Base-by-base conservation (phyloP, 2,888 invertebrate species). In the Heliconius ethilla region DNA sequence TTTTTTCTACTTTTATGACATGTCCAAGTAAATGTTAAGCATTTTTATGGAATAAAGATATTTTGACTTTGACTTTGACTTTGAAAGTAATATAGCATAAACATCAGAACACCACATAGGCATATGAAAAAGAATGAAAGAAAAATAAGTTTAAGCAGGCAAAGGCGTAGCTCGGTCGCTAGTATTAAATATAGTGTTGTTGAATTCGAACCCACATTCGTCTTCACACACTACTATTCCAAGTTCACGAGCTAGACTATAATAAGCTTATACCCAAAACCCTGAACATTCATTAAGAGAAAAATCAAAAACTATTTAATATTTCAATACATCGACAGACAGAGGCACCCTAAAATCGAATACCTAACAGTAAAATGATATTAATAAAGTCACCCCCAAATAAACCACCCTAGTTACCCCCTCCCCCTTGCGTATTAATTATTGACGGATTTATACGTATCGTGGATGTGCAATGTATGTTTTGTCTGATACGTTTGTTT, bases 391-490 rank as follows among this genome's bases (percentile, higher is more conserved):
- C 78, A 78, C 79, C 80, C 78, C 4, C 75, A 76, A 78, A 75
- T 73, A 78, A 62, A 40, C 65, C 75, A 70, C 73, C 78, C 80
- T 70, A 40, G 51, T 76, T 73, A 74, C 80, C 78, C 73, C 73
- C 67, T 1, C 7, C 7, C 7, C 33, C 33, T 0, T 33, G 63
- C 73, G 69, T 59, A 75, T 79, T 77, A 75, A 72, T 77, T 80
- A 80, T 80, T 80, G 80, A 80, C 75, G 75, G 75, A 78, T 76
- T 76, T 76, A 75, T 76, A 59, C 67, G 74, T 78, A 70, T 75
- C 29, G 76, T 29, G 59, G 51, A 76, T 63, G 45, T 69, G 37
- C 59, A 62, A 13, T 29, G 55, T 33, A 59, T 29, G 29, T 25
- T 65, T 70, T 27, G 73, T 70, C 62, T 73, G 70, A 51, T 70